Conservation (phyloP, 1,140 invertebrate genomes). For the Ectropis grisescens region DNA sequence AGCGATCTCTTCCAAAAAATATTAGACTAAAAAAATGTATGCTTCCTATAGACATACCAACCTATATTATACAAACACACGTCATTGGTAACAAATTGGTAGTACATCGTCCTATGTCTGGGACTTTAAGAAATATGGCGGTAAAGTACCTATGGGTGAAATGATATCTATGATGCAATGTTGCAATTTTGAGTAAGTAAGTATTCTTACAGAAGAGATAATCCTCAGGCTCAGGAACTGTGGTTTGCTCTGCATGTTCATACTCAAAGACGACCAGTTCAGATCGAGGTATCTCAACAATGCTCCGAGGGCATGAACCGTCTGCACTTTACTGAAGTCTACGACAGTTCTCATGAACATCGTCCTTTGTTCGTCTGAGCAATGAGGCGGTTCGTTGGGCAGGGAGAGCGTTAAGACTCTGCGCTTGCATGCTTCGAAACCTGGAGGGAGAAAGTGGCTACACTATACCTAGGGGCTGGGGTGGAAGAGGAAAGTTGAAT, state of each 20-base stretch:
- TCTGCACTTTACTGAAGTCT: constrained; percentile 76
- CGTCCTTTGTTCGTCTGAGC: constrained; percentile 72
- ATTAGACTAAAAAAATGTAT: too few relatives aligned
- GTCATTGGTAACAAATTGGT: too few relatives aligned
- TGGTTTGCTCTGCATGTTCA: constrained; percentile 72
- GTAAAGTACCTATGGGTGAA: too few relatives aligned
- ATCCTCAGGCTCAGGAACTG: constrained; percentile 73
- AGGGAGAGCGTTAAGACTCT: constrained; percentile 74
- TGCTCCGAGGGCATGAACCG: constrained; percentile 80
- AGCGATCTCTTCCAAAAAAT: too few relatives aligned
- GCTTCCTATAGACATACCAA: too few relatives aligned
- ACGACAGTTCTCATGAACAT: constrained; percentile 78
- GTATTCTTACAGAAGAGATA: constrained; percentile 76
- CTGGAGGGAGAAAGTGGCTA: constrained; percentile 45
- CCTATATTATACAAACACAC: too few relatives aligned
- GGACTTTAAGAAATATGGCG: too few relatives aligned
- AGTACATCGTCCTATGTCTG: too few relatives aligned
- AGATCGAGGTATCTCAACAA: constrained; percentile 82
- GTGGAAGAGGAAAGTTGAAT: too few relatives aligned
- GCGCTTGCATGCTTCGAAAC: constrained; percentile 73
- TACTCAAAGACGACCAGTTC: constrained; percentile 69
- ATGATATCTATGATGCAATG: too few relatives aligned
- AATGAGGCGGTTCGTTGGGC: constrained; percentile 71
- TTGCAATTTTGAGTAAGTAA: too few relatives aligned
- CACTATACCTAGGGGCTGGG: too few relatives aligned